A percentile compares a stretch with the other conserved stretches of the same genome.
These are phyloP conservation scores for Poeciliopsis infans DNA, from an alignment of 2,797 vertebrate genomes.

Conservation along the genomic window DNA sequence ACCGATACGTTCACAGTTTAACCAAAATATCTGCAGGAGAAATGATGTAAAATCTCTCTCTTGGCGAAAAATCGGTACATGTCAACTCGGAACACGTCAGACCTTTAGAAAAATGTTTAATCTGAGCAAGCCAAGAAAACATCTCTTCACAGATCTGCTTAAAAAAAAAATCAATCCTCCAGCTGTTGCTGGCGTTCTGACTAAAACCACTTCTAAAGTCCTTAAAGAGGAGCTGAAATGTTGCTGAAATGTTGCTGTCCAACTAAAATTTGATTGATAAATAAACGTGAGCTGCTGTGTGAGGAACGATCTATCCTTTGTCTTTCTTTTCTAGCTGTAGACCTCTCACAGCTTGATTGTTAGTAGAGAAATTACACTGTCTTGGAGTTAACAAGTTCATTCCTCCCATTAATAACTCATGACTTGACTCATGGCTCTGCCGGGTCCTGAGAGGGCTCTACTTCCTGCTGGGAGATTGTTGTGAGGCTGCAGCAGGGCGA, in stretches of 20 bases:
- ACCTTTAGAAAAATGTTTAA: neutral
- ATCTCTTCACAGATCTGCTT: neutral
- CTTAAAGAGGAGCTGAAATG: too few relatives aligned
- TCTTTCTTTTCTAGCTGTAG: conserved; percentile 42
- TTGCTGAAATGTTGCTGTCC: too few relatives aligned
- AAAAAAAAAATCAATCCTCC: too few relatives aligned
- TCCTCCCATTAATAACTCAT: conserved; percentile 59
- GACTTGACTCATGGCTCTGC: conserved; percentile 12
- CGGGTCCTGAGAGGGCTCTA: conserved; percentile 15
- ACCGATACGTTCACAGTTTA: neutral
- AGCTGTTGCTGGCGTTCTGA: too few relatives aligned
- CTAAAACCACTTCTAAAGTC: too few relatives aligned
- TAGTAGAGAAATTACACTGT: conserved; percentile 44
- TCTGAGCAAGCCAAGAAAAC: neutral
- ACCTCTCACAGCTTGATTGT: conserved; percentile 33
- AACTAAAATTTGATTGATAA: too few relatives aligned
- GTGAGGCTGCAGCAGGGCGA: neutral
- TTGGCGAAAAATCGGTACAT: neutral
- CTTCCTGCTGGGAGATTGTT: conserved; percentile 28
- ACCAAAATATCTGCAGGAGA: neutral
- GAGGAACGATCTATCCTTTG: neutral
- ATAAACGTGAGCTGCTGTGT: neutral
- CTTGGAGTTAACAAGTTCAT: conserved; percentile 58
- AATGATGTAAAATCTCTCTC: neutral
- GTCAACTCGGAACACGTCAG: neutral